Evolutionary conservation across 2,113 vertebrate genomes (phyloP).

Genomic region (Nyctibius bracteatus): DNA sequence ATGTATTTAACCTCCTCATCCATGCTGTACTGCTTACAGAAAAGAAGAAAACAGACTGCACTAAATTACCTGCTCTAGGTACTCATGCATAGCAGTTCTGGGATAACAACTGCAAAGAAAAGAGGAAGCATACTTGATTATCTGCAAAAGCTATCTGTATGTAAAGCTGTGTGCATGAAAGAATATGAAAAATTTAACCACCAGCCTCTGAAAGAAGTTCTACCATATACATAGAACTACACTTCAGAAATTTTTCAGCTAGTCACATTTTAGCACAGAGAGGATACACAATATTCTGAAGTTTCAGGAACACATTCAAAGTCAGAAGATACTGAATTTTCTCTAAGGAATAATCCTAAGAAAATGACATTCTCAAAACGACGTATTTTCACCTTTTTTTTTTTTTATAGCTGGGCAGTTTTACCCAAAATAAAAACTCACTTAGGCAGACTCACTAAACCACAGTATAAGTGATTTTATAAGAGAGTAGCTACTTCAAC

Average conservation of each 20-base stretch:
- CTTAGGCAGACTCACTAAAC: neutral
- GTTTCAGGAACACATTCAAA: neutral
- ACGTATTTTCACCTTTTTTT: neutral
- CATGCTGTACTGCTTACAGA: neutral
- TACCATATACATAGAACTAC: neutral
- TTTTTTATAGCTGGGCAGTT: neutral
- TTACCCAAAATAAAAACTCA: neutral
- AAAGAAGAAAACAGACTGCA: neutral
- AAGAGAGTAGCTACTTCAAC: neutral
- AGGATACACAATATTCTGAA: neutral
- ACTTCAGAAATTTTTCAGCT: neutral
- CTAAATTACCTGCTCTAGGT: neutral
- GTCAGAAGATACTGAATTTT: neutral
- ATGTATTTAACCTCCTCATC: neutral
- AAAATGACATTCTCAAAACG: neutral
- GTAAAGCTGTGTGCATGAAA: neutral
- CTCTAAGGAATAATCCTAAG: neutral
- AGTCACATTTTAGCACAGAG: neutral
- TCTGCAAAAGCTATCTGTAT: neutral
- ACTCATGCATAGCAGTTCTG: neutral
- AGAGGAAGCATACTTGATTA: neutral
- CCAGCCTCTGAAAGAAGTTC: neutral
- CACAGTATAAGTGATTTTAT: neutral
- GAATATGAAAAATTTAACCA: neutral
- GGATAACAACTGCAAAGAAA: neutral